Evolutionary conservation across 2,888 invertebrate genomes (phyloP).

Genomic region (Criorhina ranunculi): DNA sequence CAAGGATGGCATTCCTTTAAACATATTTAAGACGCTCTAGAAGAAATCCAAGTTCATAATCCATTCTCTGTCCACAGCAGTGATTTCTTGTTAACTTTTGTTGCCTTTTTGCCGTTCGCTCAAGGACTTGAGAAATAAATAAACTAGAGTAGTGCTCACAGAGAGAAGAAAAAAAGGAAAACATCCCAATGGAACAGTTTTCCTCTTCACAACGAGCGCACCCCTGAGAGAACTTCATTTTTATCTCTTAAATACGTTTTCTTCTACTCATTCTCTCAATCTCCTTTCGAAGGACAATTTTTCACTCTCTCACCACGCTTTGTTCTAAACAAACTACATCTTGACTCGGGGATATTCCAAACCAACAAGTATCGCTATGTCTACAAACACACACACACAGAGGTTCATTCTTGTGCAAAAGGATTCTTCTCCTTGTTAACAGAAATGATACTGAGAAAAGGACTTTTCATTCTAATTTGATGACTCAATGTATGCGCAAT

Average conservation of each 20-base stretch:
- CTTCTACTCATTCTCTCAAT: constrained; percentile 44
- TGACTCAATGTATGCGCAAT: constrained; percentile 70
- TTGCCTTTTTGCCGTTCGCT: neutral
- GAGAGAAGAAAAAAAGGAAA: neutral
- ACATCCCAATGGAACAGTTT: constrained; percentile 1
- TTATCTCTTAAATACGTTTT: constrained; percentile 56
- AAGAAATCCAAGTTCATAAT: too few relatives aligned
- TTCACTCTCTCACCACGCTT: constrained; percentile 38
- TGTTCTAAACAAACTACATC: constrained; percentile 35
- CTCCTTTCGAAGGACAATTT: constrained; percentile 47
- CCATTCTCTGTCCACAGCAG: neutral
- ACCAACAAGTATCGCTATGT: constrained; percentile 37
- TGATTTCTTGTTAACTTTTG: neutral
- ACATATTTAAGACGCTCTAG: too few relatives aligned
- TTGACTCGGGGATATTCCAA: neutral
- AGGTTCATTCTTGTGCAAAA: constrained; percentile 27
- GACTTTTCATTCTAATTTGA: constrained; percentile 71
- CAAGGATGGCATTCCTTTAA: too few relatives aligned
- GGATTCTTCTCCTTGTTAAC: constrained; percentile 4
- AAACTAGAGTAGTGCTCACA: constrained; percentile 32
- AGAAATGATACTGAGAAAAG: constrained; percentile 46
- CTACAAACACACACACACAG: constrained; percentile 27
- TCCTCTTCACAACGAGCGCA: constrained; percentile 29
- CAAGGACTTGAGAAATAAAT: constrained; percentile 19
- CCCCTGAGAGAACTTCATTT: constrained; percentile 56